phyloP scores from a whole-genome alignment of 2,888 invertebrate species.

The Hypselothyrea guttata region DNA sequence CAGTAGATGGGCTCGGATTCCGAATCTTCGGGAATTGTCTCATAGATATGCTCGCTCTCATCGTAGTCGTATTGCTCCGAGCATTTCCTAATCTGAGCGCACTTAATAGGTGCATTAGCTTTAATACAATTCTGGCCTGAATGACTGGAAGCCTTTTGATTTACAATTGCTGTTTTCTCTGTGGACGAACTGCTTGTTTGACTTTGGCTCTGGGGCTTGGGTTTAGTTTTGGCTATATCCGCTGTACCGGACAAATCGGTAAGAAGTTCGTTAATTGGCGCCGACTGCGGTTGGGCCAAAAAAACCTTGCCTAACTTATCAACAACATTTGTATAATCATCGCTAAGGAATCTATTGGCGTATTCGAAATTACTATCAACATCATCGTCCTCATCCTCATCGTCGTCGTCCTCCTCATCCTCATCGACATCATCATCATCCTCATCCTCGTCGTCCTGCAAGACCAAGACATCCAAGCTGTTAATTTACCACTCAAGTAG shows the following conservation, averaged over 20 bases:
- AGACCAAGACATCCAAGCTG: too few relatives aligned
- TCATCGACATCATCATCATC: slow-evolving; percentile 1
- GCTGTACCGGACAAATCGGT: too few relatives aligned
- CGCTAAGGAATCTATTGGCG: slow-evolving; percentile 72
- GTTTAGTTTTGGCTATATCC: slow-evolving; percentile 2
- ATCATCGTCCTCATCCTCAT: slow-evolving; percentile 51
- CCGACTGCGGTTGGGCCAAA: slow-evolving; percentile 39
- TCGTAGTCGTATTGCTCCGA: slow-evolving; percentile 76
- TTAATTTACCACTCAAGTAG: too few relatives aligned
- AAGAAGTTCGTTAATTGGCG: slow-evolving; percentile 7
- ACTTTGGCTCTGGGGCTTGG: not conserved
- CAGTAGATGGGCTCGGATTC: slow-evolving; percentile 86
- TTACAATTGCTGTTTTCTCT: not conserved
- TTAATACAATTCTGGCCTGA: too few relatives aligned
- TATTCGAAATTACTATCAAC: slow-evolving; percentile 75
- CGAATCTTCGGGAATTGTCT: slow-evolving; percentile 86
- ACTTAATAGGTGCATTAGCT: too few relatives aligned
- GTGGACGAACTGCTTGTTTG: not conserved
- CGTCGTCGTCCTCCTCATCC: slow-evolving; percentile 59
- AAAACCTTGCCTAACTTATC: slow-evolving; percentile 73
- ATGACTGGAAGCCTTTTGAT: not conserved
- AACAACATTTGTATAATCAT: slow-evolving; percentile 70
- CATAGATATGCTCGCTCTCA: slow-evolving; percentile 86
- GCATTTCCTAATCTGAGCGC: not conserved
- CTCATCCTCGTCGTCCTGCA: slow-evolving; percentile 4